These are phyloP conservation scores for Aphrophora alni DNA, from an alignment of 2,888 invertebrate genomes.

Conservation along the genomic window DNA sequence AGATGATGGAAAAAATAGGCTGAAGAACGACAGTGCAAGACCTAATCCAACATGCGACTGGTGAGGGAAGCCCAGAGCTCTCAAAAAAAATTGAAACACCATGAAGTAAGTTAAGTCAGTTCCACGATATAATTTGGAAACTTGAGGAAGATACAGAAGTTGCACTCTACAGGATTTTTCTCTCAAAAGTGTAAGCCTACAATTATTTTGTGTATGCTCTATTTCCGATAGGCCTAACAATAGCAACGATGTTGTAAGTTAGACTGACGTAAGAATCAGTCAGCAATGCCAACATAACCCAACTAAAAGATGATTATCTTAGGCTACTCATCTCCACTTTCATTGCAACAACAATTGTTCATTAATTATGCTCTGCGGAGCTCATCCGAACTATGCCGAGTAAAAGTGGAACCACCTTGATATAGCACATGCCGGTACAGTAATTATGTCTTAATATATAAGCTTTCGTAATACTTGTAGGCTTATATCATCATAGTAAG, in stretches of 20 bases:
- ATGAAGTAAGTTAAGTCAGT: too few relatives aligned
- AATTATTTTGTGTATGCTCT: not conserved
- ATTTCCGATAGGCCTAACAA: conserved; percentile 6
- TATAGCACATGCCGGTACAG: too few relatives aligned
- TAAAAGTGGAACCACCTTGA: not conserved
- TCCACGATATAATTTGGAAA: too few relatives aligned
- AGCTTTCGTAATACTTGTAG: not conserved
- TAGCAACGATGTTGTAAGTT: not conserved
- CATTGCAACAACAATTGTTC: conserved; percentile 38
- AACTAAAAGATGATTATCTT: not conserved
- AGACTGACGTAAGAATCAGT: not conserved
- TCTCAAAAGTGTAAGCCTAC: too few relatives aligned
- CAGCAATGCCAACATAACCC: not conserved
- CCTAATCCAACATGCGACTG: too few relatives aligned
- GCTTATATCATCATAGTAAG: not conserved
- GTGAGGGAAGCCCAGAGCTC: too few relatives aligned
- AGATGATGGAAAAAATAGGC: too few relatives aligned
- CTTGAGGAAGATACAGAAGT: too few relatives aligned
- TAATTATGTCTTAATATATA: not conserved
- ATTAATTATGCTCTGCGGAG: conserved; percentile 31
- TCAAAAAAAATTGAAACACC: too few relatives aligned
- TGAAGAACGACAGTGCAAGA: too few relatives aligned
- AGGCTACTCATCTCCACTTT: conserved; percentile 28
- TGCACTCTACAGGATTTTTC: too few relatives aligned
- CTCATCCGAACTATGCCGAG: not conserved